These are phyloP conservation scores for Sprattus sprattus DNA, from an alignment of 2,113 vertebrate species.

Conservation along the genomic window DNA sequence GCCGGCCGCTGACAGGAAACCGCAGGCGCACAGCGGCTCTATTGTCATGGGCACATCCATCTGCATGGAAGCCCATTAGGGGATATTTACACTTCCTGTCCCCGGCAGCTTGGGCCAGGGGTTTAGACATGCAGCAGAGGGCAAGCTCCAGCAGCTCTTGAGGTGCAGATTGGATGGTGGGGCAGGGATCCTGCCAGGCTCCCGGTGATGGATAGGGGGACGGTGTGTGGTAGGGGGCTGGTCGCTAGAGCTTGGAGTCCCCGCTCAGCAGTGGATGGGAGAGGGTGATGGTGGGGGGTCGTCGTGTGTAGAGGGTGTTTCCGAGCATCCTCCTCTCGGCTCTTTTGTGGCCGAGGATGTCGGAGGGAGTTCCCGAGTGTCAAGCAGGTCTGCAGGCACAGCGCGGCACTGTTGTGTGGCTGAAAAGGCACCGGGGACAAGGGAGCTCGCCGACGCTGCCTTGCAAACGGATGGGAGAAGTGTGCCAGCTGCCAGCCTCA, in stretches of 20 bases:
- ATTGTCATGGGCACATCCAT: constrained; percentile 79
- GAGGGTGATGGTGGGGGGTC: constrained; percentile 62
- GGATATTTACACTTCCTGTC: constrained; percentile 82
- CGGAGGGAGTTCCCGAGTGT: constrained; percentile 61
- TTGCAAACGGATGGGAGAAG: constrained; percentile 50
- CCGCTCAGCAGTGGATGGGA: constrained; percentile 46
- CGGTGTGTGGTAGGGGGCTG: constrained; percentile 26
- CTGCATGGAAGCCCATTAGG: constrained; percentile 77
- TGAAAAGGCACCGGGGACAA: background rate
- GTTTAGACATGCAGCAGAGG: constrained; percentile 77
- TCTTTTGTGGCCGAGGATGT: constrained; percentile 65
- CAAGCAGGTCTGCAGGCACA: constrained; percentile 52
- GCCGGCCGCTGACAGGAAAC: constrained; percentile 69
- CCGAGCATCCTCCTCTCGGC: constrained; percentile 42
- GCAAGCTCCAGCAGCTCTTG: constrained; percentile 68
- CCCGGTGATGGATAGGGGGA: constrained; percentile 62
- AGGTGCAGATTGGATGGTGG: constrained; percentile 69
- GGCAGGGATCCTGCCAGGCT: constrained; percentile 63
- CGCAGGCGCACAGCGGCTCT: constrained; percentile 66
- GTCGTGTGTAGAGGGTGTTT: constrained; percentile 36
- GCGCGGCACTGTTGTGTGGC: background rate
- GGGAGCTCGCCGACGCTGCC: constrained; percentile 23
- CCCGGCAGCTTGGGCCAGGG: constrained; percentile 59
- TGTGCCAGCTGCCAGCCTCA: constrained; percentile 20
- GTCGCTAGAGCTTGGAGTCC: background rate